Base-by-base conservation (phyloP, 1,140 invertebrate genomes). In the Platyura marginata region DNA sequence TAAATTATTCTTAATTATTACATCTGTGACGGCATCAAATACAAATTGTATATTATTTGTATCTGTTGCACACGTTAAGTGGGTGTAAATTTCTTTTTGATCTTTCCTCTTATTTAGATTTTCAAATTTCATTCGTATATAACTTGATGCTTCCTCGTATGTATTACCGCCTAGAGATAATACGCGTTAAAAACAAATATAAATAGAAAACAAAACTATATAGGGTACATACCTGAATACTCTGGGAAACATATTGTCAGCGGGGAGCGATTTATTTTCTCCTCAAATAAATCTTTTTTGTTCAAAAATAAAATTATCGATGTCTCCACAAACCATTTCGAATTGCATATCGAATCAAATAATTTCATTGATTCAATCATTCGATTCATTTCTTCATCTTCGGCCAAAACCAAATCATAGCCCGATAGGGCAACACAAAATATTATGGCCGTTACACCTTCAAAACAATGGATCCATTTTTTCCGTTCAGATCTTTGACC, bases 401-500 rank as follows among this genome's bases (percentile, higher is more conserved):
- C 90, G 51, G 90, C 87, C 49, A 95, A 65, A 51, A 95, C 89
- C 69, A 95, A 79, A 65, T 97, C 92, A 62, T 97, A 96, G 51
- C 80, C 84, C 50, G 80, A 85, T 57, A 95, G 71, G 13, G 91
- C 90, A 40, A 95, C 92, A 66, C 92, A 95, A 63, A 96, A 96
- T 49, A 96, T 95, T 46, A 88, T 95, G 38, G 91, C 89, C 5
- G 88, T 93, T 2, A 95, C 90, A 42, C 86, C 88, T 64, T 94
- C 90, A 61, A 95, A 95, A 68, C 91, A 95, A 60, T 95, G 90
- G 54, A 95, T 95, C 90, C 91, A 94, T 60, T 94, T 94, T 64
- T 94, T 94, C 44, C 90, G 67, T 61, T 94, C 90, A n/a, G 87
- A 92, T 51, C 90, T 64, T 61, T 93, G 88, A 44, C 88, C 88